phyloP scores from a whole-genome alignment of 2,113 vertebrate genomes.

The Plectropomus leopardus region DNA sequence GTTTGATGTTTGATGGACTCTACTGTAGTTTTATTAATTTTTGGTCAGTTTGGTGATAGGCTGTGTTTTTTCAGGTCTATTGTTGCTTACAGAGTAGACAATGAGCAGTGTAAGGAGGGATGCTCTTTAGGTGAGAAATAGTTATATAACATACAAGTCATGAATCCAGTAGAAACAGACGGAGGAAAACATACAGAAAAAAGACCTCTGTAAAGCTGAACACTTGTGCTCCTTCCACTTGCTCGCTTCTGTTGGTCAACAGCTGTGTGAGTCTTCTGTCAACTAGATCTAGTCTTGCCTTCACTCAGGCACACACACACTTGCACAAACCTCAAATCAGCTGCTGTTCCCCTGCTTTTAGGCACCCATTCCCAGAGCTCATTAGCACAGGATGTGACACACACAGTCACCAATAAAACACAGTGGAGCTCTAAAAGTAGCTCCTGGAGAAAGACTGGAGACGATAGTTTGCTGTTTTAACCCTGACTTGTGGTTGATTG shows the following conservation, averaged over 20 bases:
- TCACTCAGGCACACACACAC: constrained; percentile 1
- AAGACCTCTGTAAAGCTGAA: neutral
- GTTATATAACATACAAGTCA: neutral
- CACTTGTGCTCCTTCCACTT: neutral
- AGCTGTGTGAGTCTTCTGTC: constrained; percentile 47
- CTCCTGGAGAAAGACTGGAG: neutral
- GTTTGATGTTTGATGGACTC: neutral
- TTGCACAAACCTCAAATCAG: constrained; percentile 17
- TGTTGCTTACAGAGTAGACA: neutral
- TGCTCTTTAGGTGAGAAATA: neutral
- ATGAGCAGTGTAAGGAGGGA: neutral
- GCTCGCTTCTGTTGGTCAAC: constrained; percentile 19
- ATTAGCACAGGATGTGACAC: constrained; percentile 39
- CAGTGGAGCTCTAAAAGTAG: neutral
- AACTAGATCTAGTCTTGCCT: constrained; percentile 15
- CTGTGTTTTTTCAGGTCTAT: neutral
- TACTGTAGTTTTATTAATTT: neutral
- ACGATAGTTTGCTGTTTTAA: constrained; percentile 11
- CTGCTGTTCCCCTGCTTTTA: constrained; percentile 13
- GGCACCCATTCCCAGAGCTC: constrained; percentile 5
- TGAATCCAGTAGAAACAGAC: neutral
- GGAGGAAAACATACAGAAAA: neutral
- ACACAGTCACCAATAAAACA: constrained; percentile 14
- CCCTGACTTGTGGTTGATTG: neutral
- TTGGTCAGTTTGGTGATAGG: neutral